Conservation (phyloP, 1,140 invertebrate species). For the Mya arenaria region DNA sequence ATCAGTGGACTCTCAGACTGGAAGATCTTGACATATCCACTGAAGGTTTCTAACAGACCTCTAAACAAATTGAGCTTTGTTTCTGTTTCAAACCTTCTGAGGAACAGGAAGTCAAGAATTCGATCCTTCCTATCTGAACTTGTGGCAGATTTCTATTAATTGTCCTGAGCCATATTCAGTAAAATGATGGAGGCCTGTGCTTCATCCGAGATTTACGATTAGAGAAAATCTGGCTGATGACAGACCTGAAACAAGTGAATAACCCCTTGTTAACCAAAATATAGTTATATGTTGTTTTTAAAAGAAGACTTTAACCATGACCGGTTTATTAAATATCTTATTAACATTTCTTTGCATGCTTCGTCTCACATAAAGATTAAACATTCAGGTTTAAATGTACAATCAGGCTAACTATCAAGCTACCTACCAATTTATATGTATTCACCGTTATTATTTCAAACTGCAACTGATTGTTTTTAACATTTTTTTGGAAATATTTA, state of each 20-base stretch:
- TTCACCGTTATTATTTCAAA: no score
- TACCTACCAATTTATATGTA: no score
- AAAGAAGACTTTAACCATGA: no score
- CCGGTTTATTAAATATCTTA: no score
- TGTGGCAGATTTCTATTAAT: not conserved
- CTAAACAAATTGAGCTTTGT: slow-evolving; percentile 4
- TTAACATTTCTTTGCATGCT: no score
- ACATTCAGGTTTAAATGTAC: no score
- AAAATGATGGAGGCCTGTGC: not conserved
- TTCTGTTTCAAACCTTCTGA: not conserved
- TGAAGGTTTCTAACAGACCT: not conserved
- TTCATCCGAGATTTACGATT: not conserved
- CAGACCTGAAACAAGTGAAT: slow-evolving; percentile 20
- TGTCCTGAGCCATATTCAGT: not conserved
- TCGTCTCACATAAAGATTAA: no score
- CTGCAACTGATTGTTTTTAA: no score
- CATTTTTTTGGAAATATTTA: no score
- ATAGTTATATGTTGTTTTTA: no score
- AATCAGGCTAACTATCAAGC: no score
- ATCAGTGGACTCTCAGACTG: slow-evolving; percentile 15
- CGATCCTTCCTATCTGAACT: not conserved
- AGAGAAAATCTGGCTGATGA: not conserved
- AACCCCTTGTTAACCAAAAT: no score
- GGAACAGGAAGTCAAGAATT: not conserved
- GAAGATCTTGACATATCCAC: slow-evolving; percentile 4